Percentiles rank a stretch among this genome's conserved stretches.
Evolutionary conservation across 2,888 invertebrate genomes (phyloP).

Genomic region (Timandra comae): DNA sequence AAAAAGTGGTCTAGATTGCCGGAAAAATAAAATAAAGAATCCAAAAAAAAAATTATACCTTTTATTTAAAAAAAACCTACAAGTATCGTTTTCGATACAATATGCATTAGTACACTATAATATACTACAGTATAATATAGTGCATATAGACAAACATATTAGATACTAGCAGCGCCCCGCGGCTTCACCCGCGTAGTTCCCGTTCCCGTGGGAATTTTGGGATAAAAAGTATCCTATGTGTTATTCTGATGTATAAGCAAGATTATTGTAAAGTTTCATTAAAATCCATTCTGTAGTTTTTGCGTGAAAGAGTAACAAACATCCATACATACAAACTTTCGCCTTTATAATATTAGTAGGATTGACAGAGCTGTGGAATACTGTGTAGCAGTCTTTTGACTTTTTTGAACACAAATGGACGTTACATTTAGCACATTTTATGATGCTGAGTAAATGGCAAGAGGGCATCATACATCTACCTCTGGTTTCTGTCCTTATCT

Average conservation of each 20-base stretch:
- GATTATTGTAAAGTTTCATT: too few species aligned
- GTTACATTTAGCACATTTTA: conserved; percentile 8
- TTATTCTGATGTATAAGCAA: too few species aligned
- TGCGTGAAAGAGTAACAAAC: too few species aligned
- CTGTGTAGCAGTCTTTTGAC: conserved; percentile 6
- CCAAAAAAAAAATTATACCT: conserved; percentile 8
- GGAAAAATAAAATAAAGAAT: conserved; percentile 22
- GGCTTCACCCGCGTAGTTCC: too few species aligned
- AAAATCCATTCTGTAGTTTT: too few species aligned
- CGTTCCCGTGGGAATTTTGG: too few species aligned
- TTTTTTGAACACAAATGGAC: conserved; percentile 8
- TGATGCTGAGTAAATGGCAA: conserved; percentile 7
- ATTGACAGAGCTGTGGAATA: too few species aligned
- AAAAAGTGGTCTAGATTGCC: conserved; percentile 17
- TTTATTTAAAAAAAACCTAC: conserved; percentile 6
- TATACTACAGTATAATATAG: conserved; percentile 1
- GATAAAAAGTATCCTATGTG: too few species aligned
- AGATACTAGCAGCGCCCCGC: too few species aligned
- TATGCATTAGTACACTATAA: conserved; percentile 6
- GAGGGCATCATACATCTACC: conserved; percentile 17
- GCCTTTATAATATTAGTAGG: too few species aligned
- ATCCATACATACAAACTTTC: too few species aligned
- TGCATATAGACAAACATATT: too few species aligned
- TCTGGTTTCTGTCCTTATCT: conserved; percentile 21
- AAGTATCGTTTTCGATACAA: conserved; percentile 8